Conservation (phyloP, 2,113 vertebrate genomes). For the Oreochromis tanganicae region DNA sequence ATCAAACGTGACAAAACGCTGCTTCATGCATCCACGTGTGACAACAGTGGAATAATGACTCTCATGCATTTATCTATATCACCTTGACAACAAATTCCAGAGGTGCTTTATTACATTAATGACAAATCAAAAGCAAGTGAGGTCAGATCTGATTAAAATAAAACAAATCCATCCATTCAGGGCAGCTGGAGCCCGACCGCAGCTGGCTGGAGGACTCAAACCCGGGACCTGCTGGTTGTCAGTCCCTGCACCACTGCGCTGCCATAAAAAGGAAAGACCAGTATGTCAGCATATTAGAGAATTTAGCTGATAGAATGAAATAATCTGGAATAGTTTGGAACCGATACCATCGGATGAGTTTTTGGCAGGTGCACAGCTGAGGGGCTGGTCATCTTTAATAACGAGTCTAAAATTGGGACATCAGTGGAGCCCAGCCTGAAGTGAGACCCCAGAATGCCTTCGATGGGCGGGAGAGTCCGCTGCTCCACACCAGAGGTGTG, state of each 20-base stretch:
- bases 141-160: background rate
- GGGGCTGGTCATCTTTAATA: background rate
- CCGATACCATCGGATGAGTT: background rate
- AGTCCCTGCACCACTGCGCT: background rate
- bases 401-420: background rate
- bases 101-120: background rate
- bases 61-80: background rate
- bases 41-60: background rate
- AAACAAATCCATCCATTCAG: background rate
- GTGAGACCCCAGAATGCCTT: background rate
- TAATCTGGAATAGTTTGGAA: background rate
- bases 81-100: background rate
- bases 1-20: background rate
- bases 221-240: background rate
- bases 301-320: background rate
- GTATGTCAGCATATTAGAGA: background rate
- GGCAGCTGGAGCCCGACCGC: background rate
- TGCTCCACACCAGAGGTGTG: background rate
- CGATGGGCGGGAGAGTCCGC: background rate
- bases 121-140: background rate
- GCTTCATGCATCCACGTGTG: background rate
- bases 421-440: background rate
- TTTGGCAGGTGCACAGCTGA: background rate
- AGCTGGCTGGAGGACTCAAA: fast-evolving
- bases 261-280: background rate